Conservation (phyloP, 2,888 invertebrate genomes). For the Polydrusus cervinus region DNA sequence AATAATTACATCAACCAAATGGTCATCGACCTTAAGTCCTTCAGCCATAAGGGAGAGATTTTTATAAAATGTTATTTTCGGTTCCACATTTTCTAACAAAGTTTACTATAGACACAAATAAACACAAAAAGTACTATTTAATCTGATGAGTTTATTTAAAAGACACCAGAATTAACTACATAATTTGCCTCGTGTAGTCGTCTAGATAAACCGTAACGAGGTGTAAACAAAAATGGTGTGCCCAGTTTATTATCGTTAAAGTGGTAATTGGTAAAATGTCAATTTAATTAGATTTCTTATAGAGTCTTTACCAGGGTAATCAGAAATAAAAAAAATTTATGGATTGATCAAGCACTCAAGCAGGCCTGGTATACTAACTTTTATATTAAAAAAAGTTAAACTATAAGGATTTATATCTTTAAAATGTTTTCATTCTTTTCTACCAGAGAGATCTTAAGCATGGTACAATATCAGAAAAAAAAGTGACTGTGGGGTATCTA, state of each 20-base stretch:
- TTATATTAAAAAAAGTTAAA: too few species aligned
- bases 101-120: not conserved
- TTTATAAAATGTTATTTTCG: too few species aligned
- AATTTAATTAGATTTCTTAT: slow-evolving; percentile 31
- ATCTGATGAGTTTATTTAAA: slow-evolving; percentile 2
- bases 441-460: too few species aligned
- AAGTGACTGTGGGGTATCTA: too few species aligned
- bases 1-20: too few species aligned
- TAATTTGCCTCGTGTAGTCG: slow-evolving; percentile 20
- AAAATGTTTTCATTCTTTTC: too few species aligned
- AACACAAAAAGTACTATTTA: not conserved
- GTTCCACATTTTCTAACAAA: too few species aligned
- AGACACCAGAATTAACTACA: slow-evolving; percentile 23
- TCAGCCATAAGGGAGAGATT: too few species aligned
- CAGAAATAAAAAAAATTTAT: not conserved
- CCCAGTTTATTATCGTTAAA: slow-evolving; percentile 35
- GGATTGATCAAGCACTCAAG: not conserved
- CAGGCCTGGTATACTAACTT: not conserved
- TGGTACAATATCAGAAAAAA: too few species aligned
- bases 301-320: not conserved
- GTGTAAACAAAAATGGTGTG: slow-evolving; percentile 39
- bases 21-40: too few species aligned
- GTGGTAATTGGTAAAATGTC: slow-evolving; percentile 41
- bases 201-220: slow-evolving; percentile 27
- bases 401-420: too few species aligned